phyloP scores from a whole-genome alignment of 2,888 invertebrate species.

The Lycocerus yunnanus region DNA sequence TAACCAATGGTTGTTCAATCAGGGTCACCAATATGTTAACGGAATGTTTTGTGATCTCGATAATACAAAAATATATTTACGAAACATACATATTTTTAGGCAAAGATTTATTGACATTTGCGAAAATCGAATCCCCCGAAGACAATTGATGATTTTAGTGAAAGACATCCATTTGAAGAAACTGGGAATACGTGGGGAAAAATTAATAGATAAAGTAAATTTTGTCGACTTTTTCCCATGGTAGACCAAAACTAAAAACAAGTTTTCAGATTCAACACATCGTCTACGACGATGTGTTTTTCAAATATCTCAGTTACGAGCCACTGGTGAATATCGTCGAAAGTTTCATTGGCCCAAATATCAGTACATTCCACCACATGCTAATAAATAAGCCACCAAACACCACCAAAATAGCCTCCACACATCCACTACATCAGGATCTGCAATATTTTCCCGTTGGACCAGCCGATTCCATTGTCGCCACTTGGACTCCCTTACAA shows the following conservation, averaged over 20 bases:
- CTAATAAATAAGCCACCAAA: conserved; percentile 90
- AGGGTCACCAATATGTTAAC: too few species aligned
- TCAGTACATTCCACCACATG: conserved; percentile 83
- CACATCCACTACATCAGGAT: conserved; percentile 77
- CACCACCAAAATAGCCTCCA: conserved; percentile 62
- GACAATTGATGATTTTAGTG: conserved; percentile 64
- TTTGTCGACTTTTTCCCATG: neutral
- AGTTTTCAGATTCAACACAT: conserved; percentile 69
- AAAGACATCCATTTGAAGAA: conserved; percentile 66
- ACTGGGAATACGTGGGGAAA: conserved; percentile 65
- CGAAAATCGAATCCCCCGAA: conserved; percentile 61
- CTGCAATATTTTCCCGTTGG: conserved; percentile 87
- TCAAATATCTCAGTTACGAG: conserved; percentile 67
- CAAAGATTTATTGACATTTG: conserved; percentile 73
- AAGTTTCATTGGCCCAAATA: conserved; percentile 73
- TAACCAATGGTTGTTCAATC: too few species aligned
- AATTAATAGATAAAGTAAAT: conserved; percentile 68
- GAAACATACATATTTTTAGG: conserved; percentile 53
- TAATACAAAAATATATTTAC: too few species aligned
- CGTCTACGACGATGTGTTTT: conserved; percentile 72
- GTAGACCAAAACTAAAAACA: neutral
- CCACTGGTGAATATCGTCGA: conserved; percentile 71
- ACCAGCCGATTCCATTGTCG: conserved; percentile 77
- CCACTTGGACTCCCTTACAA: conserved; percentile 89
- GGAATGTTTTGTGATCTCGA: too few species aligned